Evolutionary conservation across 2,113 vertebrate genomes (phyloP), one percentile per base, ranked within the genome.

Genomic region (Oophaga pumilio): DNA sequence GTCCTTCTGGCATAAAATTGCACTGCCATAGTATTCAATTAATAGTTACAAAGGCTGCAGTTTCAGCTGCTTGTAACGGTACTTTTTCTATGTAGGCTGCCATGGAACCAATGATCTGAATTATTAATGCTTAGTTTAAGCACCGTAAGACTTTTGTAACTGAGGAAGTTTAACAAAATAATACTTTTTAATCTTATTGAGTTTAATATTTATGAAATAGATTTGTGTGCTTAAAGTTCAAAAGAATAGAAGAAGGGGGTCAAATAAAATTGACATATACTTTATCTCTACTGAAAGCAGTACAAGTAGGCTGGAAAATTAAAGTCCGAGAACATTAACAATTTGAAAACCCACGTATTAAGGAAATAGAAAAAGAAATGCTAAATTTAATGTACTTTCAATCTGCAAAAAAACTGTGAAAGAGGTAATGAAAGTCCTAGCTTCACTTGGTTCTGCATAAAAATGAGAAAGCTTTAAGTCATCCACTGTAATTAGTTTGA

Each of bases 21-120:
- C 50, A 76, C 74, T 66, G 50, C 69, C 73, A 89, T 88, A 76
- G 80, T 88, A 84, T 88, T 88, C 17, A 73, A 74, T 78, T 87
- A 86, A 88, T 81, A 43, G 89, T 89, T 90, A 85, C 50, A 80
- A 59, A 56, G 74, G 14, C 69, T 14, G 62, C 64, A 78, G 60
- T 78, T 86, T 81, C 53, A 20, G 33, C 82, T 85, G 9, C 90
- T 89, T 91, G 86, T 84, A 85, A 24, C 13, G 85, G 73, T 43
- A 68, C 77, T 18, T 28, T 88, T 89, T 89, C 76, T 88, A 91
- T 86, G 86, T 84, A 66, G 78, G 73, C 86, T 84, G 74, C 71
- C 85, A 89, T 88, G 86, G 86, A 85, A 87, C 84, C 81, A 90
- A 89, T 89, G 79, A 87, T 90, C 84, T 88, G 88, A 91, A 90